phyloP scores from a whole-genome alignment of 2,888 invertebrate genomes.

The Aphodius granarius region DNA sequence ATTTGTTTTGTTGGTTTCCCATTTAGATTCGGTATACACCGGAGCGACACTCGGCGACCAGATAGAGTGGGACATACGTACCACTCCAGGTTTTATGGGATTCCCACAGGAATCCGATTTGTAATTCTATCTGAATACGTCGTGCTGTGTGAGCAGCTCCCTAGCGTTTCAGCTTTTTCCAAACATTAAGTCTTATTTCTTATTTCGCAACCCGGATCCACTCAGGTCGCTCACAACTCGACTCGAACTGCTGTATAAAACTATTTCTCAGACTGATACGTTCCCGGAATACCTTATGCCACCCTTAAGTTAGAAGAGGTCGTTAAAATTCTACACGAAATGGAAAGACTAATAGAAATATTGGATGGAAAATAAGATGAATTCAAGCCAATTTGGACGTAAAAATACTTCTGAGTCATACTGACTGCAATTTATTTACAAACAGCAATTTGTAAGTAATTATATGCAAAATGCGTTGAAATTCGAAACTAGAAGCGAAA shows the following conservation, averaged over 20 bases:
- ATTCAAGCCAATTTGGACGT: background rate
- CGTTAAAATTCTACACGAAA: background rate
- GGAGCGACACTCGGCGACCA: background rate
- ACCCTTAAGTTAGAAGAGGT: background rate
- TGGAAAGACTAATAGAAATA: background rate
- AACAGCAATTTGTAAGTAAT: too few species aligned
- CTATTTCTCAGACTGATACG: background rate
- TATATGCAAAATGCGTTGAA: too few species aligned
- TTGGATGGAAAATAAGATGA: background rate
- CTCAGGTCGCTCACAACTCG: background rate
- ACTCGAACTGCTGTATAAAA: background rate
- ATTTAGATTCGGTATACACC: background rate
- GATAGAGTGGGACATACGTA: background rate
- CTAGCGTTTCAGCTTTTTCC: background rate
- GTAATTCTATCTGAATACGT: conserved; percentile 14
- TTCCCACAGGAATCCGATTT: conserved; percentile 11
- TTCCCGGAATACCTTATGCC: background rate
- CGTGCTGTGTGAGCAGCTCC: background rate
- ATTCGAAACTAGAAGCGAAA: too few species aligned
- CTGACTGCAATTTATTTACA: too few species aligned
- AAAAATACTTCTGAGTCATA: too few species aligned
- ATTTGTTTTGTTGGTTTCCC: background rate
- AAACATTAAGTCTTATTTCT: background rate
- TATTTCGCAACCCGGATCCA: background rate
- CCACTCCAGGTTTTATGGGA: conserved; percentile 6